phyloP scores from a whole-genome alignment of 2,113 vertebrate species.

The Dryoscopus gambensis region DNA sequence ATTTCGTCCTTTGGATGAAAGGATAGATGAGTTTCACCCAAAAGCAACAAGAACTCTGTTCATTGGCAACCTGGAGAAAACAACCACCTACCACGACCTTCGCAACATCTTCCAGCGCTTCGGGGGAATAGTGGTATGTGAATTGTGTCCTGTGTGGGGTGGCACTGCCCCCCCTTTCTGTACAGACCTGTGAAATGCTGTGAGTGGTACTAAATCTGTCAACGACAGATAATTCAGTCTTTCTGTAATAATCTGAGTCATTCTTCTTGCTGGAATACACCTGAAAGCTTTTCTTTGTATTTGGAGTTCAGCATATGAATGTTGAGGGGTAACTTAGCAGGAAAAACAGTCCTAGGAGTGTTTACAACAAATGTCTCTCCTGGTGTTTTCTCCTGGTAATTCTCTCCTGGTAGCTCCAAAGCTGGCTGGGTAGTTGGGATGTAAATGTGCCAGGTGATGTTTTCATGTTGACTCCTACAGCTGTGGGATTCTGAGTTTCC shows the following conservation, averaged over 20 bases:
- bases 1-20: constrained; percentile 95
- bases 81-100: constrained; percentile 93
- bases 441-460: not conserved
- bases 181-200: not conserved
- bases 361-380: not conserved
- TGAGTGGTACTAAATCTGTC: not conserved
- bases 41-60: constrained; percentile 97
- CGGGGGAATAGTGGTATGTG: constrained; percentile 94
- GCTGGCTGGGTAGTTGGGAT: not conserved
- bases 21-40: constrained; percentile 98
- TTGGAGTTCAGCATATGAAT: accelerated
- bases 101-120: constrained; percentile 97
- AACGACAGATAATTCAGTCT: not conserved
- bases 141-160: not conserved
- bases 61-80: constrained; percentile 98
- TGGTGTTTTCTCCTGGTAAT: not conserved
- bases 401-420: not conserved
- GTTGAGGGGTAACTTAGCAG: not conserved
- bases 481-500: not conserved
- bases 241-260: not conserved
- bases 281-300: not conserved
- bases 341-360: not conserved
- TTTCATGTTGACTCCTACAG: not conserved
- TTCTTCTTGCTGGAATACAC: not conserved
- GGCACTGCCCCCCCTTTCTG: not conserved